These are phyloP conservation scores for Threskiornis aethiopicus DNA, from an alignment of 2,797 vertebrate genomes.

Conservation along the genomic window DNA sequence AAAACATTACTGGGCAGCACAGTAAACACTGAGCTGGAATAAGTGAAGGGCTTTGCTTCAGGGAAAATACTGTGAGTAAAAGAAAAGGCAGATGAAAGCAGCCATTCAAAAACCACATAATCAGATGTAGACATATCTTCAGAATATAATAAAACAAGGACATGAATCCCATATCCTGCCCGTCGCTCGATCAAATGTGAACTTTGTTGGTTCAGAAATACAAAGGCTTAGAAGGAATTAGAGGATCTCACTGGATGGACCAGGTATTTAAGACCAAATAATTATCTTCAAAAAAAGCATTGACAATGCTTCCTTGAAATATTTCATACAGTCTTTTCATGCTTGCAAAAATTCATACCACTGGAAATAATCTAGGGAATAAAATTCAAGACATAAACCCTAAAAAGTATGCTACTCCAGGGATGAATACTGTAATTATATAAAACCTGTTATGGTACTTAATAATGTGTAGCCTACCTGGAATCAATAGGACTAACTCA, in stretches of 20 bases:
- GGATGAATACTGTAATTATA: conserved; percentile 32
- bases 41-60: conserved; percentile 7
- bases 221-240: not conserved
- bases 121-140: not conserved
- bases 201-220: not conserved
- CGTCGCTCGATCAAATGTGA: not conserved
- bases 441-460: conserved; percentile 13
- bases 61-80: not conserved
- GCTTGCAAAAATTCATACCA: not conserved
- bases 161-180: not conserved
- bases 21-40: not conserved
- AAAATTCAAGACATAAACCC: not conserved
- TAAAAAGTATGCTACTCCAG: not conserved
- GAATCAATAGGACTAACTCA: conserved; percentile 31
- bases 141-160: not conserved
- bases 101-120: not conserved
- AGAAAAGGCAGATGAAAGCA: conserved; percentile 30
- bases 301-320: not conserved
- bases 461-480: conserved; percentile 9
- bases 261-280: not conserved
- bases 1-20: not conserved
- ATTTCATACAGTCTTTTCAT: not conserved
- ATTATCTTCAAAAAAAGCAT: not conserved
- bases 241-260: not conserved
- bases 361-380: conserved; percentile 1